phyloP scores from a whole-genome alignment of 2,797 vertebrate species.

The Acomys russatus region DNA sequence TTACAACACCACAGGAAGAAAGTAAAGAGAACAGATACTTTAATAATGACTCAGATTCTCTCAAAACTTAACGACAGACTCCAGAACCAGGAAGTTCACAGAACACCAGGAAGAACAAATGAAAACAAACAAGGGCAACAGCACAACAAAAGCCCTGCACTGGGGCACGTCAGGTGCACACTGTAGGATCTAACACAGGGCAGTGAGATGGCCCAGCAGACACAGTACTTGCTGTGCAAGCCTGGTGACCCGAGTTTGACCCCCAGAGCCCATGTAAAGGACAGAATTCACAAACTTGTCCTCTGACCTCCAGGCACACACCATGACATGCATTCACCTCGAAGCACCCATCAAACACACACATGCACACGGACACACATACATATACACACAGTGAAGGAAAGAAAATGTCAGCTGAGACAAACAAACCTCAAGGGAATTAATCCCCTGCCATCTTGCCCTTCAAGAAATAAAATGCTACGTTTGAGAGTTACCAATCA shows the following conservation, averaged over 20 bases:
- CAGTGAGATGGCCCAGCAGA: no score
- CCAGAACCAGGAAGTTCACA: neutral
- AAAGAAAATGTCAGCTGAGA: neutral
- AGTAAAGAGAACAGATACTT: neutral
- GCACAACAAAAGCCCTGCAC: neutral
- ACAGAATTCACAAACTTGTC: neutral
- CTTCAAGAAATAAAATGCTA: neutral
- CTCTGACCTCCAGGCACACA: neutral
- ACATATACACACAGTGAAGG: neutral
- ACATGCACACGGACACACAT: neutral
- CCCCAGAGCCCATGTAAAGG: neutral
- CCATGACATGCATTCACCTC: neutral
- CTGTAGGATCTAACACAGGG: neutral
- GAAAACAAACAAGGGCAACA: neutral
- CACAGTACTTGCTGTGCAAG: neutral
- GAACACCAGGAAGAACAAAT: neutral
- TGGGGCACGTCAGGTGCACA: neutral
- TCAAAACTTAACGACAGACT: neutral
- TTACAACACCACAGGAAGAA: neutral
- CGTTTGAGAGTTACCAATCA: neutral
- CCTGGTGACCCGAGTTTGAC: neutral
- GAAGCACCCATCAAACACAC: neutral
- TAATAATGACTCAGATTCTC: neutral
- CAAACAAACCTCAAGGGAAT: neutral
- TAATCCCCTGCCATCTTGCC: neutral